phyloP scores from a whole-genome alignment of 2,113 vertebrate genomes.

The Propithecus coquereli region DNA sequence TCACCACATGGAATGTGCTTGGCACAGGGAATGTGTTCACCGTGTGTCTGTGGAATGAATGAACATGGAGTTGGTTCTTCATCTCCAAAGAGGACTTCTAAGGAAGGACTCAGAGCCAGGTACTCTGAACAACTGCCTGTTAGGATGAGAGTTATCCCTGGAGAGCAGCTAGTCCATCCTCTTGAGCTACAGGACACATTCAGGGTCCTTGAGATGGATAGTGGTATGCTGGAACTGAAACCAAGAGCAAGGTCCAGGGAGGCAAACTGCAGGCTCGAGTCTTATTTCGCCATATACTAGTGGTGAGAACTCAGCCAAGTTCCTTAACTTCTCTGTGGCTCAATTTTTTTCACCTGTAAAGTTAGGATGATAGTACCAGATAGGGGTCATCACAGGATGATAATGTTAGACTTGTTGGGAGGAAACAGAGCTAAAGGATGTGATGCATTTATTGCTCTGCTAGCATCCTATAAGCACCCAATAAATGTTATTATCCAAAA shows the following conservation, averaged over 20 bases:
- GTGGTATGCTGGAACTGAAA: neutral
- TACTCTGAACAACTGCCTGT: neutral
- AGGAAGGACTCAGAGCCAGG: neutral
- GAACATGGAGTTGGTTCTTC: neutral
- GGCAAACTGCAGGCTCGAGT: neutral
- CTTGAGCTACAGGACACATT: neutral
- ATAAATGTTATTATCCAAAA: neutral
- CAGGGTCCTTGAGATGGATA: neutral
- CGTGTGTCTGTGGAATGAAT: neutral
- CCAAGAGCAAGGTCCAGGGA: neutral
- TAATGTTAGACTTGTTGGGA: neutral
- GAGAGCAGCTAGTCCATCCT: neutral
- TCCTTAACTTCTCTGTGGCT: neutral
- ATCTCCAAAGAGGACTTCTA: neutral
- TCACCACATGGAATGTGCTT: neutral
- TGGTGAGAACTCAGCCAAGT: neutral
- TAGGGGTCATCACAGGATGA: neutral
- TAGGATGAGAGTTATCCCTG: neutral
- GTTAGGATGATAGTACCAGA: neutral
- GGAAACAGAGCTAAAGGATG: neutral
- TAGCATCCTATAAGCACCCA: neutral
- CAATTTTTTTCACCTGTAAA: neutral
- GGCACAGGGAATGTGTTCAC: neutral
- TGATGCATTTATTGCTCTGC: neutral
- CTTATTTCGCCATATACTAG: neutral